phyloP scores from a whole-genome alignment of 2,113 vertebrate species.

The Lycaon pictus region DNA sequence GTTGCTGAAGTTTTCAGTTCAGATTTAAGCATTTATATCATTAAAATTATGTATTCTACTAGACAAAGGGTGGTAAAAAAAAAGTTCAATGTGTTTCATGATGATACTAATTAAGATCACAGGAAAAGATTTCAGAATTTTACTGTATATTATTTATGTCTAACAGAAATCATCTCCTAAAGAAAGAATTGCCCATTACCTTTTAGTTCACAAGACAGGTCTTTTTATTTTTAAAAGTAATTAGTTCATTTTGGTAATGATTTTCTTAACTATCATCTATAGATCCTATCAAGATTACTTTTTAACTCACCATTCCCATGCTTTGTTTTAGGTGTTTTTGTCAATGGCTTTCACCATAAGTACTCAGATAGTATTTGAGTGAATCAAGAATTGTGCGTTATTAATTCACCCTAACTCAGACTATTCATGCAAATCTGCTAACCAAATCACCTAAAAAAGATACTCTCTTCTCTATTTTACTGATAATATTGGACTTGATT shows the following conservation, averaged over 20 bases:
- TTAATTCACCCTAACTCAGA: neutral
- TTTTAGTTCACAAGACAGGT: slow-evolving; percentile 42
- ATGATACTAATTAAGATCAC: slow-evolving; percentile 72
- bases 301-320: neutral
- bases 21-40: slow-evolving; percentile 61
- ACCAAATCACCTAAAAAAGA: neutral
- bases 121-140: neutral
- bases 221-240: slow-evolving; percentile 11
- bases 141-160: slow-evolving; percentile 16
- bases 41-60: slow-evolving; percentile 70
- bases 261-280: neutral
- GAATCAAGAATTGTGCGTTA: neutral
- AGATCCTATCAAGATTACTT: neutral
- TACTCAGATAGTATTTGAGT: neutral
- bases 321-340: slow-evolving; percentile 28
- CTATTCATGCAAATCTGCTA: neutral
- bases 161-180: slow-evolving; percentile 31
- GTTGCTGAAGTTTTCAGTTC: slow-evolving; percentile 57
- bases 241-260: neutral
- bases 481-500: neutral
- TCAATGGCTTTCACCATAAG: neutral
- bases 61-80: slow-evolving; percentile 33
- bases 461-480: neutral
- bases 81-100: slow-evolving; percentile 40
- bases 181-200: slow-evolving; percentile 8